Conservation (phyloP, 2,113 vertebrate species). For the Neotragus pygmaeus region DNA sequence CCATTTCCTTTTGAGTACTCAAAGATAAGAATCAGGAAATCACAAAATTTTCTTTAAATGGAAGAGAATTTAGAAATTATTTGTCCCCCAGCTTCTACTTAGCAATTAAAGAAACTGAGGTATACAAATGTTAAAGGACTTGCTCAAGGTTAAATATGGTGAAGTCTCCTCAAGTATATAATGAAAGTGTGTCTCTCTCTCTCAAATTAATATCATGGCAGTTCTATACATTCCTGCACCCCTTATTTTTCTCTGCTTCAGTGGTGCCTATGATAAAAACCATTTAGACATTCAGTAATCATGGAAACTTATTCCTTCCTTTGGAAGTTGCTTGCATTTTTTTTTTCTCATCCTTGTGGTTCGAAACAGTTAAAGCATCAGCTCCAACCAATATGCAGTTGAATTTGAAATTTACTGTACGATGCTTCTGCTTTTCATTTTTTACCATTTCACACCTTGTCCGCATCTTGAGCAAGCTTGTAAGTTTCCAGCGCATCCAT, state of each 20-base stretch:
- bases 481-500: constrained; percentile 94
- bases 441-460: constrained; percentile 93
- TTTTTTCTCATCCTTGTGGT: constrained; percentile 19
- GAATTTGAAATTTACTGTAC: constrained; percentile 90
- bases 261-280: constrained; percentile 15
- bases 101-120: constrained; percentile 23
- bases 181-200: background rate
- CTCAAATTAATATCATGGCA: constrained; percentile 28
- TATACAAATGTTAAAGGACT: background rate
- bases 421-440: constrained; percentile 85
- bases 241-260: constrained; percentile 35
- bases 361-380: constrained; percentile 84
- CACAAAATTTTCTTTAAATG: background rate
- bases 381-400: constrained; percentile 87
- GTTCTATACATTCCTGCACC: background rate
- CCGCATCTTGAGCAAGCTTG: constrained; percentile 90
- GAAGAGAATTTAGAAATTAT: constrained; percentile 39
- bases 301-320: constrained; percentile 45
- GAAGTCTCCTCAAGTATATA: background rate
- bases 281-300: constrained; percentile 41
- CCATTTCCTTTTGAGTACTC: background rate
- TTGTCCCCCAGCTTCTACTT: background rate
- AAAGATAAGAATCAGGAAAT: constrained; percentile 20
- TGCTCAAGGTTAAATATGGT: constrained; percentile 33
- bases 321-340: constrained; percentile 37